Percentiles rank a stretch among this genome's conserved stretches.
Conservation (phyloP, 2,888 invertebrate genomes). For the Pristionchus maxplancki region DNA sequence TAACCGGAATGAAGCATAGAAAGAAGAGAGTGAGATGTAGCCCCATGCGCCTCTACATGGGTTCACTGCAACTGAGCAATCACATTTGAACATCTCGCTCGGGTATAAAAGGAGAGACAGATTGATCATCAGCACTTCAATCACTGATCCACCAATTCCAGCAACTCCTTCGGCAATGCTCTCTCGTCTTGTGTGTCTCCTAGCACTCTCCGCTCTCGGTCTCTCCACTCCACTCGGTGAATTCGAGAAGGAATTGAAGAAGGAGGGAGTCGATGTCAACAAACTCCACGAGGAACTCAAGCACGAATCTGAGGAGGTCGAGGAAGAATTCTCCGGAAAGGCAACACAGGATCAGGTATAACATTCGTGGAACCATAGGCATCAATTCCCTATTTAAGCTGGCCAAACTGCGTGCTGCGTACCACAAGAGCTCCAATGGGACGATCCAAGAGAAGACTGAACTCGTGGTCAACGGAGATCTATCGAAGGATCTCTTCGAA, state of each 20-base stretch:
- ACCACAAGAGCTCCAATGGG: not conserved
- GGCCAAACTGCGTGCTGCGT: slow-evolving; percentile 16
- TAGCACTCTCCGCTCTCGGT: not conserved
- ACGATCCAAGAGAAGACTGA: not conserved
- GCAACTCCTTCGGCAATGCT: not conserved
- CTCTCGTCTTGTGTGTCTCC: not conserved
- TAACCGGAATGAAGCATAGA: not conserved
- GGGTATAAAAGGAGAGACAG: not conserved
- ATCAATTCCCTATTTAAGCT: not conserved
- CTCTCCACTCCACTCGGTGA: slow-evolving; percentile 25
- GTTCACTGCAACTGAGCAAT: not conserved
- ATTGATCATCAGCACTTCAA: not conserved
- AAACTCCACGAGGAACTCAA: slow-evolving; percentile 31
- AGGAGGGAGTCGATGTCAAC: slow-evolving; percentile 18
- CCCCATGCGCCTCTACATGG: not conserved
- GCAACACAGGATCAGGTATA: not conserved
- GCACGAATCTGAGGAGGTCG: not conserved
- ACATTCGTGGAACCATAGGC: not conserved
- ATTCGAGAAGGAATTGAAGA: not conserved
- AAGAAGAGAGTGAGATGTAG: not conserved
- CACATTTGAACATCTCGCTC: not conserved
- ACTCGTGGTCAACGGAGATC: slow-evolving; percentile 9
- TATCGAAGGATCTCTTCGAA: slow-evolving; percentile 25
- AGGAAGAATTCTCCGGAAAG: slow-evolving; percentile 20
- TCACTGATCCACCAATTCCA: not conserved